Evolutionary conservation across 2,888 invertebrate genomes (phyloP).

Genomic region (Drosophila nr. medialis): DNA sequence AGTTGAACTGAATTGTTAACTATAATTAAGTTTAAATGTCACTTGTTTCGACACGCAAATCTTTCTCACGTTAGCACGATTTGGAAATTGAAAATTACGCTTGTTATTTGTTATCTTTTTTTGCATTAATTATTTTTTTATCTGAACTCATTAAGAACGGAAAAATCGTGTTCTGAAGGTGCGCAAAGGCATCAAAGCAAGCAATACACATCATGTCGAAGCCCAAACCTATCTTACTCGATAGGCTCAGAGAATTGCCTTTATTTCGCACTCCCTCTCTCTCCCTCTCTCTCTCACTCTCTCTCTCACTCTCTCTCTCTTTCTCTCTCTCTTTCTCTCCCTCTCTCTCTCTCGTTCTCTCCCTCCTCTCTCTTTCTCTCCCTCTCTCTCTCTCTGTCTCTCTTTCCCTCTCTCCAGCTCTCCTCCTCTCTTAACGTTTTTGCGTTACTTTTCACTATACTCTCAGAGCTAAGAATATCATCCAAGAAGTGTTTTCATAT

Average conservation of each 20-base stretch:
- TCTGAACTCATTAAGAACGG: neutral
- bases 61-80: conserved; percentile 61
- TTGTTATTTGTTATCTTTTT: conserved; percentile 17
- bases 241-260: neutral
- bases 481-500: neutral
- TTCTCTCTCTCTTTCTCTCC: rapidly evolving
- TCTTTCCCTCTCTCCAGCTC: no score
- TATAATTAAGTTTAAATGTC: conserved; percentile 13
- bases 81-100: conserved; percentile 10
- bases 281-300: neutral
- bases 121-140: neutral
- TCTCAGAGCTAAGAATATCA: neutral
- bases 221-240: neutral
- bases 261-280: neutral
- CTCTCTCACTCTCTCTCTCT: rapidly evolving
- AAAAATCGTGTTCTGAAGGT: neutral
- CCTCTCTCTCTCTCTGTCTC: no score
- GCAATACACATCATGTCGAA: neutral
- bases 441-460: no score
- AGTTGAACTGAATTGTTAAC: conserved; percentile 7
- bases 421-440: no score
- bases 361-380: rapidly evolving
- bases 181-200: neutral
- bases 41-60: conserved; percentile 66
- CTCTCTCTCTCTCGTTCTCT: no score